Percentiles rank a stretch among this genome's conserved stretches.
These are phyloP conservation scores for Amiota mariae DNA, from an alignment of 2,888 invertebrate species.

Conservation along the genomic window DNA sequence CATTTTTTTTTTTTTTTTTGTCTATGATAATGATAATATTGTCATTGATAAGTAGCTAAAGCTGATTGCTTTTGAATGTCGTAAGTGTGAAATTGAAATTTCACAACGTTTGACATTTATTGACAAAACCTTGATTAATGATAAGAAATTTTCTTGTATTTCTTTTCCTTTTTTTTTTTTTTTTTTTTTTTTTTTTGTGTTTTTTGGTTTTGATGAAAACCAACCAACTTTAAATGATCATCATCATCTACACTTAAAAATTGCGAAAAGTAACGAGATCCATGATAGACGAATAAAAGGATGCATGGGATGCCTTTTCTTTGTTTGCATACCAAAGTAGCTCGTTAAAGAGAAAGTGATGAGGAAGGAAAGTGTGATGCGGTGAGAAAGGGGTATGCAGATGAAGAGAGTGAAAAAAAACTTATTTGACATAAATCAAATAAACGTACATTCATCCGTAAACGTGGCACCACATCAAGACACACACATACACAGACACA, in stretches of 20 bases:
- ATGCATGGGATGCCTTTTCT: background rate
- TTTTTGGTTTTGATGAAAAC: background rate
- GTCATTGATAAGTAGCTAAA: conserved; percentile 14
- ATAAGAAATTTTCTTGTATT: conserved; percentile 54
- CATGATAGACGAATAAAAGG: conserved; percentile 25
- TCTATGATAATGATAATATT: conserved; percentile 1
- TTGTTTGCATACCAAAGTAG: conserved; percentile 39
- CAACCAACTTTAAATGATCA: conserved; percentile 38
- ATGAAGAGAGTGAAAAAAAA: no score
- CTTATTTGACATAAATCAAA: conserved; percentile 72
- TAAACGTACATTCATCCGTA: conserved; percentile 63
- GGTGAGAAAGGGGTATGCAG: no score
- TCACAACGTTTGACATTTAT: conserved; percentile 72
- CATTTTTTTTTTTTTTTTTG: background rate
- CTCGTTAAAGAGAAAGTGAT: conserved; percentile 53
- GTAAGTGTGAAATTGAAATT: conserved; percentile 69
- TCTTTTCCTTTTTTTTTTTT: background rate
- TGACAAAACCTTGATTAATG: conserved; percentile 73
- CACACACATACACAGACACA: conserved; percentile 31
- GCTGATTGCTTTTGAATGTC: conserved; percentile 54
- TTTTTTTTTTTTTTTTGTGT: background rate
- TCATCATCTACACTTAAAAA: conserved; percentile 30
- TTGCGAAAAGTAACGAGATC: conserved; percentile 10
- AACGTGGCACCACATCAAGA: conserved; percentile 40
- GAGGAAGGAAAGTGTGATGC: no score